A percentile compares a stretch with the other conserved stretches of the same genome.
These are phyloP conservation scores for Xestoiulus laeticollis DNA, from an alignment of 2,888 invertebrate species.

Conservation along the genomic window DNA sequence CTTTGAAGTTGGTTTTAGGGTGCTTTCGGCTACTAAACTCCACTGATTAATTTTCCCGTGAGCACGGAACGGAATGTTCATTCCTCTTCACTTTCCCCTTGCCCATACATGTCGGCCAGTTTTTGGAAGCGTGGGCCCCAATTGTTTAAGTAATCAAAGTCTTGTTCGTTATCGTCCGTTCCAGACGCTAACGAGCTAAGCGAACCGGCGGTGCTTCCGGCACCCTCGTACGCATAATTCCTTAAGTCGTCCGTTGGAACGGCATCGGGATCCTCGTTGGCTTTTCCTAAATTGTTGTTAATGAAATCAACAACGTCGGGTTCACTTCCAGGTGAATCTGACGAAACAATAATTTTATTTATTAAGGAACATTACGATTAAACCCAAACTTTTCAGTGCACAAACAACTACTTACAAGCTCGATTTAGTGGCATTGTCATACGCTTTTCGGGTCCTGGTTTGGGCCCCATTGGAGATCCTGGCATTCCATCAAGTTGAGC, in stretches of 20 bases:
- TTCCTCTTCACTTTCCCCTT: conserved; percentile 83
- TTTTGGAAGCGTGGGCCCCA: conserved; percentile 97
- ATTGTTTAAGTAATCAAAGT: conserved; percentile 92
- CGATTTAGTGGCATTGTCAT: conserved; percentile 56
- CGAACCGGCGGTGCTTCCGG: conserved; percentile 91
- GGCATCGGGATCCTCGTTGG: conserved; percentile 91
- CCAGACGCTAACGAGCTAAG: conserved; percentile 91
- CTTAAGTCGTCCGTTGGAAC: conserved; percentile 95
- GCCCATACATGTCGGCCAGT: conserved; percentile 94
- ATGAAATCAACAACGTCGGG: conserved; percentile 91
- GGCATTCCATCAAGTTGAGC: conserved; percentile 62
- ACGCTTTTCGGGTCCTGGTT: conserved; percentile 58
- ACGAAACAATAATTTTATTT: too few species aligned
- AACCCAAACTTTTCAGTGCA: too few species aligned
- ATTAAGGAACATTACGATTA: too few species aligned
- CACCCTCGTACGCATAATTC: conserved; percentile 98
- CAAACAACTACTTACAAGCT: conserved; percentile 55
- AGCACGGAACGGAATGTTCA: conserved; percentile 45
- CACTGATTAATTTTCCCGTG: not conserved
- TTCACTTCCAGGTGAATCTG: conserved; percentile 70
- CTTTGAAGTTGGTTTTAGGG: not conserved
- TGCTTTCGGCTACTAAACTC: not conserved
- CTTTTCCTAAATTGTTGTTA: conserved; percentile 85
- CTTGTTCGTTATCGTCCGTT: conserved; percentile 91
- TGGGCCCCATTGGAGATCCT: conserved; percentile 56